Conservation (phyloP, 2,113 vertebrate species). For the Symphodus melops region DNA sequence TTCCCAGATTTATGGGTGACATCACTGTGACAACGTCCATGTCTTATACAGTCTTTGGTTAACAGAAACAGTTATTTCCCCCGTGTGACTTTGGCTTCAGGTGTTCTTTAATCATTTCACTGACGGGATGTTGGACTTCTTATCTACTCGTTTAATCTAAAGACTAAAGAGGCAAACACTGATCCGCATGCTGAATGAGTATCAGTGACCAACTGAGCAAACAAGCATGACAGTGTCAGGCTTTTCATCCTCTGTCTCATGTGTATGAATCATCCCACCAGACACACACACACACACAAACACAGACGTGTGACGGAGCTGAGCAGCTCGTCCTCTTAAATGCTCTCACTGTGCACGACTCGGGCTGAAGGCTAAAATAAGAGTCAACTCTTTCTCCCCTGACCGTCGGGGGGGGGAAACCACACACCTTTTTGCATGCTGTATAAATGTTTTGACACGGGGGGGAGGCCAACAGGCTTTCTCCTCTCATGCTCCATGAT, state of each 20-base stretch:
- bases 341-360: slow-evolving; percentile 70
- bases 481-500: slow-evolving; percentile 65
- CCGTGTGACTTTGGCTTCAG: no score
- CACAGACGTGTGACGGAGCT: slow-evolving; percentile 33
- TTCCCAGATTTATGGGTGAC: no score
- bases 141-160: no score
- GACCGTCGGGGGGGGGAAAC: slow-evolving; percentile 54
- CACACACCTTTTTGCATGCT: slow-evolving; percentile 54
- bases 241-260: slow-evolving; percentile 48
- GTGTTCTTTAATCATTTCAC: no score
- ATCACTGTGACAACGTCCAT: no score
- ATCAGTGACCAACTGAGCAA: slow-evolving; percentile 43
- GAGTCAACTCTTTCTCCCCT: slow-evolving; percentile 64
- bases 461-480: slow-evolving; percentile 56
- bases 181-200: slow-evolving; percentile 34
- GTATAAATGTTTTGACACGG: slow-evolving; percentile 79
- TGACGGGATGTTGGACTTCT: no score
- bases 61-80: no score
- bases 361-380: slow-evolving; percentile 72
- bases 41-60: no score
- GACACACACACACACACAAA: slow-evolving; percentile 16
- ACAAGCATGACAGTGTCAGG: slow-evolving; percentile 65
- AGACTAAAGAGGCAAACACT: slow-evolving; percentile 8
- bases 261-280: slow-evolving; percentile 45
- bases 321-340: slow-evolving; percentile 58